Evolutionary conservation across 2,888 invertebrate genomes (phyloP), one percentile per base, ranked within the genome.

Genomic region (Drosophila mimica): DNA sequence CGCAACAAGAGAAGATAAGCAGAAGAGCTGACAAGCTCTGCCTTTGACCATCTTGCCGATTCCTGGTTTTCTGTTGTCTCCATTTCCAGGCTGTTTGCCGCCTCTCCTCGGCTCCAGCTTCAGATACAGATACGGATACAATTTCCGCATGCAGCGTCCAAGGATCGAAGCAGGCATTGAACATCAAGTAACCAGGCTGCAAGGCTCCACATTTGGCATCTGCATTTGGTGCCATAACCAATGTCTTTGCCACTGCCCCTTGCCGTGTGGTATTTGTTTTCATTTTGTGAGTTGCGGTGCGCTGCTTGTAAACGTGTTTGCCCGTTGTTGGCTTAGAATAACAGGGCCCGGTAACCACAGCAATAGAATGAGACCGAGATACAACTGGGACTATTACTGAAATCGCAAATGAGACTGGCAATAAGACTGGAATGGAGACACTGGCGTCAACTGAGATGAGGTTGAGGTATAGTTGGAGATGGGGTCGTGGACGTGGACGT

Each of bases 261-360:
- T 38, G 74, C 58, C 63, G 38, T 74, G 73, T 70, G 71, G 68
- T 75, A 75, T 81, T 76, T 84, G 87, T 79, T 88, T 83, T 86
- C 81, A 88, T 88, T 76, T 83, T 67, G 59, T 80, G 66, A 65
- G 57, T 65, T 66, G 66, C 28, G 36, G 34, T 31, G 74, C 28
- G 36, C 36, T 31, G 74, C 71, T 63, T 79, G 67, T 74, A 68
- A 78, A 68, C 63, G 59, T 61, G 73, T 70, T 70, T 67, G 63
- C 61, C 49, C 49, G 48, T 59, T 65, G 63, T 25, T 64, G 80
- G 59, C 65, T 59, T 61, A 54, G 31, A 54, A 63, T 53, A 58
- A 46, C 56, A 30, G 52, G 52, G 20, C 43, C 38, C 30, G 48
- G 46, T 61, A 25, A 48, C 52, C 70, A 52, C 43, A 60, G 36